A percentile compares a stretch with the other conserved stretches of the same genome.
Evolutionary conservation across 92 coral and sea anemone genomes (phyloP).

Genomic region (Porites lobata): DNA sequence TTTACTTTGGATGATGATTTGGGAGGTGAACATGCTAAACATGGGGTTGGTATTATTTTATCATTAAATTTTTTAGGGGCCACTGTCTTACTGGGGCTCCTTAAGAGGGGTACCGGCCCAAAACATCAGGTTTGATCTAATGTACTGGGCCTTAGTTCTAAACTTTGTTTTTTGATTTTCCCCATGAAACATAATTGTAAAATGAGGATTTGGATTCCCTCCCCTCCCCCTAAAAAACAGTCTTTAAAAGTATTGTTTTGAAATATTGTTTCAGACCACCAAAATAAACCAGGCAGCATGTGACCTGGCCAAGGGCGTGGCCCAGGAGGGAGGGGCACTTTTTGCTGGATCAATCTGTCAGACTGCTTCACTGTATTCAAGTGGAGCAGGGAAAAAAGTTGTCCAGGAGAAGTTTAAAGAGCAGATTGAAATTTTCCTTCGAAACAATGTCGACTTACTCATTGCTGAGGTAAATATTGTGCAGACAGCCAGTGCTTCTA

Average conservation of each 20-base stretch:
- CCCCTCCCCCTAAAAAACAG: no score
- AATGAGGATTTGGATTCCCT: no score
- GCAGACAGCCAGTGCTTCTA: background rate
- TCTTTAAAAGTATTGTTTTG: background rate
- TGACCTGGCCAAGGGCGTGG: constrained; percentile 70
- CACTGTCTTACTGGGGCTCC: no score
- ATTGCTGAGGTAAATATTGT: constrained; percentile 76
- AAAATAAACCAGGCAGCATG: constrained; percentile 78
- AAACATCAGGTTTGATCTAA: no score
- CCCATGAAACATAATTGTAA: no score
- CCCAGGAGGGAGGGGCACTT: constrained; percentile 64
- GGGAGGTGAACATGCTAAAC: constrained; percentile 9
- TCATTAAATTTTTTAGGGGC: no score
- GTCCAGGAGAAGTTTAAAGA: constrained; percentile 69
- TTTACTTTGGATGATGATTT: constrained; percentile 54
- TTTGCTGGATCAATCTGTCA: constrained; percentile 77
- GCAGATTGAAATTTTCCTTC: constrained; percentile 67
- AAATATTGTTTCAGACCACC: constrained; percentile 39
- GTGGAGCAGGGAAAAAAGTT: constrained; percentile 68
- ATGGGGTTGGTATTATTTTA: constrained; percentile 17
- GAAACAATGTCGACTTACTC: constrained; percentile 71
- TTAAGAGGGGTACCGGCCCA: no score
- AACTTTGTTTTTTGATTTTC: no score
- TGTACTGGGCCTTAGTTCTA: no score
- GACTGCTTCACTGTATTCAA: constrained; percentile 42